Evolutionary conservation across 1,140 invertebrate genomes (phyloP).

Genomic region (Sycobia sp.): DNA sequence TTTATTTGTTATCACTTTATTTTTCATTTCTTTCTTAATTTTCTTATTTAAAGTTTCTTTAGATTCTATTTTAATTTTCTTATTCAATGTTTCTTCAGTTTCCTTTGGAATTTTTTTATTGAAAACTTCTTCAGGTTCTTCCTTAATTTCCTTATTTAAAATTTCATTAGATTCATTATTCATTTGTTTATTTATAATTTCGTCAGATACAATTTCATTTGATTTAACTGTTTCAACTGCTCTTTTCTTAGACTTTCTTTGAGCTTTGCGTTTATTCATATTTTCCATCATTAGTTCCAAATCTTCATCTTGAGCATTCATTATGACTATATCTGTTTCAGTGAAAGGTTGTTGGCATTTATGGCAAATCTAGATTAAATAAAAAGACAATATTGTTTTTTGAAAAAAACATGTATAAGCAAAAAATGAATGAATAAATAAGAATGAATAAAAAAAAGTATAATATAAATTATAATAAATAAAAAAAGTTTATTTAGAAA

Average conservation of each 20-base stretch:
- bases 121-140: constrained; percentile 41
- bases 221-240: constrained; percentile 46
- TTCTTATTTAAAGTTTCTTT: constrained; percentile 45
- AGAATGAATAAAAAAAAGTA: too few species aligned
- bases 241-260: constrained; percentile 75
- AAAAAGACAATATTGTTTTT: neutral
- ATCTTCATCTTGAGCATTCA: constrained; percentile 87
- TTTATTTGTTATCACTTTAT: constrained; percentile 27
- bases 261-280: constrained; percentile 68
- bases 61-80: constrained; percentile 25
- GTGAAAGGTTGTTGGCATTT: constrained; percentile 80
- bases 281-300: constrained; percentile 70
- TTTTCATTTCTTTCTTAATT: constrained; percentile 48
- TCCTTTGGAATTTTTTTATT: constrained; percentile 53
- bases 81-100: constrained; percentile 35
- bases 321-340: constrained; percentile 80
- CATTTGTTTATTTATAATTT: constrained; percentile 44
- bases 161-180: constrained; percentile 50
- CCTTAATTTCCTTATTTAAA: constrained; percentile 49
- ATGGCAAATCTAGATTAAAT: constrained; percentile 52
- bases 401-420: too few species aligned
- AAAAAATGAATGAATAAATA: too few species aligned
- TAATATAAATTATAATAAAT: neutral
- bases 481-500: neutral
- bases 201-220: constrained; percentile 35